Base-by-base conservation (phyloP, 2,797 vertebrate species). In the Myotis myotis region DNA sequence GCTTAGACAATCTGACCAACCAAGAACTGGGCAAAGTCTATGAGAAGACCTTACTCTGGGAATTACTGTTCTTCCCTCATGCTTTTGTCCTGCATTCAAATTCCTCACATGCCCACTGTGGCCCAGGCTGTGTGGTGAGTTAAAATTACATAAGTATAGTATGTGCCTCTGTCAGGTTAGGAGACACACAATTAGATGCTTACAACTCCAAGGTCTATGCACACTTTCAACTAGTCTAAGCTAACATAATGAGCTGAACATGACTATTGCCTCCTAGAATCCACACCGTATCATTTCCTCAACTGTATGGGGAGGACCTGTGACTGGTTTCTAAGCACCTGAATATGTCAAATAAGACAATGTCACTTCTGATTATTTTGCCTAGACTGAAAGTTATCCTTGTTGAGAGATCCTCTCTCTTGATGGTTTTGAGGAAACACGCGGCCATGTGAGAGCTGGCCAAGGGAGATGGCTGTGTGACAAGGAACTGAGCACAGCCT, bases 171-270 rank as follows among this genome's bases (percentile, higher is more conserved):
- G 19, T 68, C 38, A 83, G 81, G 28, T 8, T 57, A 53, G 10
- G 82, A 71, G 71, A 64, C 9, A 22, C 25, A 53, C 7, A 11
- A 10, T 20, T 23, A 57, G 23, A 28, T 7, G 2, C 41, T 49
- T 79, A 20, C 22, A 74, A 36, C 19, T 28, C 51, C 60, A 86
- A 57, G 38, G 3, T 76, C 47, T 82, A 28, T 47, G 41, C 47
- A 19, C 13, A 49, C 8, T n/a, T 72, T 79, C 23, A 6, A 12
- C 4, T 17, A 75, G 23, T 41, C 30, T 20, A 80, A 23, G 13
- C 33, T 30, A 30, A 70, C 0, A 0, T 16, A 60, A 44, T 10
- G 4, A 13, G 23, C 23, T 13, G 1, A 53, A 36, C 8, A 3
- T 36, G n/a, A 36, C 3, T 15, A 12, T 44, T 71, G n/a, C 19